Evolutionary conservation across 2,888 invertebrate genomes (phyloP).

Genomic region (Tillus elongatus): DNA sequence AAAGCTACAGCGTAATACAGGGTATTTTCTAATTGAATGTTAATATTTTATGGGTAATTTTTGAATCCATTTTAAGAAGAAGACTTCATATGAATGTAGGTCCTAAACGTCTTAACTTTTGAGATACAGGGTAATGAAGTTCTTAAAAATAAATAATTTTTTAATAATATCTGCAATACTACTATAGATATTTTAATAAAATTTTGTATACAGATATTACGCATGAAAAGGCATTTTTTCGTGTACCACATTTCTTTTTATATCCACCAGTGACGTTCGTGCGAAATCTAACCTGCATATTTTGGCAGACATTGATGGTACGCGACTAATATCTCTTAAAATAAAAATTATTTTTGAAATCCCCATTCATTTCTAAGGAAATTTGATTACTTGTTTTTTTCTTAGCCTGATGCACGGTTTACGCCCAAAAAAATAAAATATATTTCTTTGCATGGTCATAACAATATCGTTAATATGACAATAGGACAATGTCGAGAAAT

Average conservation of each 20-base stretch:
- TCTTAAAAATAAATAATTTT: constrained; percentile 2
- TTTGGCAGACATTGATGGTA: too few relatives aligned
- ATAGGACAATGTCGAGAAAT: neutral
- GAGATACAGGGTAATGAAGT: constrained; percentile 3
- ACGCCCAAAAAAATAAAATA: too few relatives aligned
- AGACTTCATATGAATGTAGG: neutral
- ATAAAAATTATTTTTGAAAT: too few relatives aligned
- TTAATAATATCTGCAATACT: neutral
- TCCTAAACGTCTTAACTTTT: constrained; percentile 1
- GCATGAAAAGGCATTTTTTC: constrained; percentile 1
- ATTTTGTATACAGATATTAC: neutral
- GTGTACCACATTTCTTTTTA: constrained; percentile 2
- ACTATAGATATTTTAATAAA: constrained; percentile 1
- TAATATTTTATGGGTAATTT: neutral
- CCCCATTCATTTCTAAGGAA: too few relatives aligned
- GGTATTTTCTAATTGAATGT: constrained; percentile 1
- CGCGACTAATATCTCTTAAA: too few relatives aligned
- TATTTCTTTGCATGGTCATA: neutral
- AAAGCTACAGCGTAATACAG: too few relatives aligned
- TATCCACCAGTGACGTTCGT: constrained; percentile 1
- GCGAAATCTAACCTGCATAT: constrained; percentile 2
- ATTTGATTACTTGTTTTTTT: too few relatives aligned
- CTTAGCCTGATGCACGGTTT: too few relatives aligned
- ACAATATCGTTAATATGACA: too few relatives aligned
- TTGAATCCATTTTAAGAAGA: constrained; percentile 3